phyloP scores from a whole-genome alignment of 2,113 vertebrate genomes.

The Mirza zaza region DNA sequence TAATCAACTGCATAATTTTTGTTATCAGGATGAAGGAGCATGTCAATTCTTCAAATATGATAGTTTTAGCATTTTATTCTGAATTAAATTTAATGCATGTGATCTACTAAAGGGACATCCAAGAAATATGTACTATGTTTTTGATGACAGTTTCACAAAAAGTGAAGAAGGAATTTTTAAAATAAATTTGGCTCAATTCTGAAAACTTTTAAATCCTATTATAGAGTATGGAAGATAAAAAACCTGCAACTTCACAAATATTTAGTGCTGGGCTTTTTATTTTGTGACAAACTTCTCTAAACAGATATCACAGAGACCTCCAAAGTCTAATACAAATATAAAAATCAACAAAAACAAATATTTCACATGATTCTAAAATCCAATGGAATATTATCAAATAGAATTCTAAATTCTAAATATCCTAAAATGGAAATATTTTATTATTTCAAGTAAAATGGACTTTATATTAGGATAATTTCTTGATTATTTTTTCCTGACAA shows the following conservation, averaged over 20 bases:
- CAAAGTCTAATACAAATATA: neutral
- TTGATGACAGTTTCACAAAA: neutral
- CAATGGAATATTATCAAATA: too few species aligned
- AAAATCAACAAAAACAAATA: neutral
- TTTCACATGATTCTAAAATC: neutral
- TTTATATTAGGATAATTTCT: neutral
- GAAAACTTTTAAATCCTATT: conserved; percentile 60
- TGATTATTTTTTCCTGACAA: neutral
- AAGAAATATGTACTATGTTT: neutral
- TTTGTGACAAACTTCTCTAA: neutral
- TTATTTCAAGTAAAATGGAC: neutral
- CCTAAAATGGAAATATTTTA: conserved; percentile 1
- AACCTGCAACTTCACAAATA: neutral
- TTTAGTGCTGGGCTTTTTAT: neutral
- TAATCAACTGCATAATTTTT: neutral
- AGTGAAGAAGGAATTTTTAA: neutral
- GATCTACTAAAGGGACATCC: neutral
- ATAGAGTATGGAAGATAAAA: conserved; percentile 1
- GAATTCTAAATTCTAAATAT: neutral
- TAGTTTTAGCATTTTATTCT: neutral
- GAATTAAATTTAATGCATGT: conserved; percentile 9
- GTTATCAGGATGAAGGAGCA: neutral
- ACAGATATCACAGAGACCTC: neutral
- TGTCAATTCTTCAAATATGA: neutral
- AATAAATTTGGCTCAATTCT: neutral